These are phyloP conservation scores for Sitobion miscanthi DNA, from an alignment of 1,140 invertebrate species.

Conservation along the genomic window DNA sequence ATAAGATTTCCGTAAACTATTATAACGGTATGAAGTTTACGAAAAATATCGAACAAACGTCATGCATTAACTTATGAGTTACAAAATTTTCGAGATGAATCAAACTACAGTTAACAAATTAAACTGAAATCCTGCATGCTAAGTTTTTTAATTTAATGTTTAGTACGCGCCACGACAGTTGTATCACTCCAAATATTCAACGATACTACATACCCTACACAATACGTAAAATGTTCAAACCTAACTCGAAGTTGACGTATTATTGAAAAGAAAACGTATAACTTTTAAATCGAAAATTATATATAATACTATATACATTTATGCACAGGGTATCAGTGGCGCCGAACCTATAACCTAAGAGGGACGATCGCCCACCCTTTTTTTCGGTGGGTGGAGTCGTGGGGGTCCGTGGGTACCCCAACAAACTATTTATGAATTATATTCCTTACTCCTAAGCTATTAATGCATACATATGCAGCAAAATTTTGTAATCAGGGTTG, in stretches of 20 bases:
- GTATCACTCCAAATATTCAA: not conserved
- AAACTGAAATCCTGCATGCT: not conserved
- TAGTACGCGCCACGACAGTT: not conserved
- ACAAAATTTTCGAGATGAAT: not conserved
- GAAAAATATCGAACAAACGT: not conserved
- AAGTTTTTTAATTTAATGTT: not conserved
- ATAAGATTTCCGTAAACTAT: not conserved
- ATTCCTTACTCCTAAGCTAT: too few species aligned
- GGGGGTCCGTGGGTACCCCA: too few species aligned
- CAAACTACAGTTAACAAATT: not conserved
- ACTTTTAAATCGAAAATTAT: not conserved
- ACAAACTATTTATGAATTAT: too few species aligned
- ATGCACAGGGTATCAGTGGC: not conserved
- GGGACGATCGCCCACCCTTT: too few species aligned
- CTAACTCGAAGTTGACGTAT: too few species aligned
- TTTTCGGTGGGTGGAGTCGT: too few species aligned
- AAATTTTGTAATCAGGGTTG: too few species aligned
- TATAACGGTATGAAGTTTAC: not conserved
- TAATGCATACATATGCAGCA: too few species aligned
- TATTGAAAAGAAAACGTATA: not conserved
- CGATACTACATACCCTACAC: too few species aligned
- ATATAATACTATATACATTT: not conserved
- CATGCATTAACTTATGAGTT: not conserved
- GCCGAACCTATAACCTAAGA: too few species aligned
- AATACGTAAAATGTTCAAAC: too few species aligned